Evolutionary conservation across 2,113 vertebrate genomes (phyloP).

Genomic region (Aegithalos caudatus): DNA sequence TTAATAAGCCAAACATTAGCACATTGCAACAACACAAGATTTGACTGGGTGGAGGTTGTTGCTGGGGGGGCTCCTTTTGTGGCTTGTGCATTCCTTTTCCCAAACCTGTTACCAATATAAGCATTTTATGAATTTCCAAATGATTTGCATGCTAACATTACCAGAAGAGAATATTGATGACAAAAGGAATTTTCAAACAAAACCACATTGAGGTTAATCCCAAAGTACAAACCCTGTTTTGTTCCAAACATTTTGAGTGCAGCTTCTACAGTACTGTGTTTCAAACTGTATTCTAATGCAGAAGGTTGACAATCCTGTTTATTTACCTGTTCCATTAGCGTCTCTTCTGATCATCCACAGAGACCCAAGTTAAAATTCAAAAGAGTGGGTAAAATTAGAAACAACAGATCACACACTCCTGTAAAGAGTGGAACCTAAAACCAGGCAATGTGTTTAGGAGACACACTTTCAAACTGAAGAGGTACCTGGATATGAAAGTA

Average conservation of each 20-base stretch:
- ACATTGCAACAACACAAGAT: neutral
- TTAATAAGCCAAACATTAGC: neutral
- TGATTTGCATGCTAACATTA: neutral
- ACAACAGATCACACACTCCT: neutral
- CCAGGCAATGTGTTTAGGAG: neutral
- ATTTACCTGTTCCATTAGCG: neutral
- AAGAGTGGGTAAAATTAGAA: neutral
- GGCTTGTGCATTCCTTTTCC: neutral
- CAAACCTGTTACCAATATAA: neutral
- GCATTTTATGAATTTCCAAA: neutral
- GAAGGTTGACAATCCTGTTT: neutral
- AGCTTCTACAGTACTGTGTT: neutral
- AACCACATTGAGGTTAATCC: neutral
- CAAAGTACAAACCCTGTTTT: neutral
- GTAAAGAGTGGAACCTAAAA: neutral
- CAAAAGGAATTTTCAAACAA: neutral
- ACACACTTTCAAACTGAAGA: neutral
- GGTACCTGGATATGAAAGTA: neutral
- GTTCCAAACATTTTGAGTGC: neutral
- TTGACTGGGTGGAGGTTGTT: neutral
- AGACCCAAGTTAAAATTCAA: neutral
- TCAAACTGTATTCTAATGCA: neutral
- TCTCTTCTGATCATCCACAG: neutral
- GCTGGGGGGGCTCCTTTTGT: neutral
- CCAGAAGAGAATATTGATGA: neutral